These are phyloP conservation scores for Agriopis aurantiaria DNA, from an alignment of 2,888 invertebrate species.

Conservation along the genomic window DNA sequence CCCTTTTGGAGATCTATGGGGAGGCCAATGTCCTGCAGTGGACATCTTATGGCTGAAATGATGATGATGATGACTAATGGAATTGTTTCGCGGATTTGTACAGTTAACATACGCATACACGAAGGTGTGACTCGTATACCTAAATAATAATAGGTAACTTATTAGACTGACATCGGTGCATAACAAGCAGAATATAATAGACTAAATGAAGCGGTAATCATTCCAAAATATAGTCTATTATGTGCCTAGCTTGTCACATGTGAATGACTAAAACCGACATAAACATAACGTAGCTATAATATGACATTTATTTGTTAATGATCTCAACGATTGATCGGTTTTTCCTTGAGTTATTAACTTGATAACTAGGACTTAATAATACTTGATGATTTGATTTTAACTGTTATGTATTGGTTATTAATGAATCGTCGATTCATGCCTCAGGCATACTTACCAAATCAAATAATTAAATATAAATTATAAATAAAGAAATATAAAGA, in stretches of 20 bases:
- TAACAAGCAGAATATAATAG: not conserved
- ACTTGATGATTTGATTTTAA: constrained; percentile 19
- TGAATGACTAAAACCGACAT: constrained; percentile 26
- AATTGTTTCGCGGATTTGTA: no score
- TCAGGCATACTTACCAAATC: not conserved
- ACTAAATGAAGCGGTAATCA: not conserved
- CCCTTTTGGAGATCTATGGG: no score
- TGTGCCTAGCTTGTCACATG: constrained; percentile 13
- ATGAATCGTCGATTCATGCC: not conserved
- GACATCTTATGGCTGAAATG: no score
- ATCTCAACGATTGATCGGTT: constrained; percentile 5
- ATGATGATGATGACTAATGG: no score
- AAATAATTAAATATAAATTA: no score
- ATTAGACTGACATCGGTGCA: not conserved
- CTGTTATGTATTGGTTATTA: not conserved
- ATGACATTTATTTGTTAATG: constrained; percentile 9
- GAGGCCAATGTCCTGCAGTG: no score
- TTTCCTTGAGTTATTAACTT: constrained; percentile 25
- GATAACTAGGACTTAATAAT: constrained; percentile 6
- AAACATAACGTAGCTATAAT: not conserved
- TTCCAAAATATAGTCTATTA: constrained; percentile 1
- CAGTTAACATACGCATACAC: no score
- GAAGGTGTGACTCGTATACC: no score
- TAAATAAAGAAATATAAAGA: no score
- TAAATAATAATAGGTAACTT: no score